Evolutionary conservation across 2,888 invertebrate species (phyloP).

Genomic region (Stomorhina lunata): DNA sequence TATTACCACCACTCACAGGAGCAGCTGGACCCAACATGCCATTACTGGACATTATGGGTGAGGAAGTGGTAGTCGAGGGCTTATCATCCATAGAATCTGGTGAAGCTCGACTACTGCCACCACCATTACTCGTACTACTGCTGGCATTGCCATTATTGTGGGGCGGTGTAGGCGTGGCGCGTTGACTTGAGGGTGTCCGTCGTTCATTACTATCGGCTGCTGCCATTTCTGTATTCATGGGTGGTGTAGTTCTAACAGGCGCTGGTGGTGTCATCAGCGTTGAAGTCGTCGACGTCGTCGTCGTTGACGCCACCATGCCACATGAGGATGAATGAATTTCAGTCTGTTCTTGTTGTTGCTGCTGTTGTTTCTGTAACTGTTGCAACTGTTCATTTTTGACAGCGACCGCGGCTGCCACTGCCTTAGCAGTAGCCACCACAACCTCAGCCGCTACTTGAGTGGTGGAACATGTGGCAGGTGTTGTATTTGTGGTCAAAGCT

Average conservation of each 20-base stretch:
- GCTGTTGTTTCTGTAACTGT: constrained; percentile 52
- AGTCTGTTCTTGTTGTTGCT: constrained; percentile 73
- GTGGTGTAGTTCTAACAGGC: constrained; percentile 69
- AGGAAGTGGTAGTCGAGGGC: constrained; percentile 73
- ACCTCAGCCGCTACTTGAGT: constrained; percentile 65
- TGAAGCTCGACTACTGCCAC: constrained; percentile 78
- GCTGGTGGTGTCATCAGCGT: constrained; percentile 77
- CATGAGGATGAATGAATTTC: constrained; percentile 78
- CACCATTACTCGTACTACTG: constrained; percentile 74
- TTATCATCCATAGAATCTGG: constrained; percentile 79
- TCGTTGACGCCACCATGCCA: constrained; percentile 72
- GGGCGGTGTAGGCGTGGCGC: constrained; percentile 75
- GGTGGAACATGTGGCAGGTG: constrained; percentile 67
- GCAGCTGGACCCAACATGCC: constrained; percentile 69
- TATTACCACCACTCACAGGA: constrained; percentile 53
- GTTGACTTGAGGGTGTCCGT: constrained; percentile 62
- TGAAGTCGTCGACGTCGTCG: constrained; percentile 73
- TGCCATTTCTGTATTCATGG: constrained; percentile 62
- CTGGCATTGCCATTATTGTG: constrained; percentile 77
- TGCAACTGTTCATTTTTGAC: constrained; percentile 64
- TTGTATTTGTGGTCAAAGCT: constrained; percentile 68
- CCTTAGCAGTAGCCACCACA: constrained; percentile 67
- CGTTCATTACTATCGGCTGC: constrained; percentile 59
- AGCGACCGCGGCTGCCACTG: constrained; percentile 59
- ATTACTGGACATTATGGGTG: constrained; percentile 70